Evolutionary conservation across 2,797 vertebrate genomes (phyloP).

Genomic region (Phoeniculus purpureus): DNA sequence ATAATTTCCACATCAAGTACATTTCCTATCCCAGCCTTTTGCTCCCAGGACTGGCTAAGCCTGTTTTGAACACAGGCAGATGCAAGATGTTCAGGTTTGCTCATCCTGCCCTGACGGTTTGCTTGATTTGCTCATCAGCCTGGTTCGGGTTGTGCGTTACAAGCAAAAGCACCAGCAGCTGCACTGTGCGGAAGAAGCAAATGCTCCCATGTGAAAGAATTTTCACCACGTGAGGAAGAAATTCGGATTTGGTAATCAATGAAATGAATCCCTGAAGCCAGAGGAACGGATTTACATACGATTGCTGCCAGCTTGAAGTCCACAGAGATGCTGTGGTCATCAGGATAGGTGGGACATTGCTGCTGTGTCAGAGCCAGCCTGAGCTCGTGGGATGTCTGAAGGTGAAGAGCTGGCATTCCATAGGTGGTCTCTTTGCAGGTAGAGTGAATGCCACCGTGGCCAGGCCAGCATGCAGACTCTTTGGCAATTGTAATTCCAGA

Average conservation of each 20-base stretch:
- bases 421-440: background rate
- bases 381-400: background rate
- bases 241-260: slow-evolving; percentile 21
- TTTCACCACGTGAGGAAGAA: slow-evolving; percentile 11
- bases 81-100: slow-evolving; percentile 58
- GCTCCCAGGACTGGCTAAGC: slow-evolving; percentile 37
- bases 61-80: slow-evolving; percentile 29
- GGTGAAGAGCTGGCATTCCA: background rate
- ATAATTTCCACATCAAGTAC: slow-evolving; percentile 51
- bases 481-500: background rate
- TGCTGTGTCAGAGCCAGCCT: background rate
- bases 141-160: background rate
- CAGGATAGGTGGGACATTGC: background rate
- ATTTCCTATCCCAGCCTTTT: slow-evolving; percentile 40
- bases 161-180: background rate
- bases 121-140: slow-evolving; percentile 44
- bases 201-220: slow-evolving; percentile 32
- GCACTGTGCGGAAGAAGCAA: background rate
- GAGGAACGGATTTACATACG: slow-evolving; percentile 17
- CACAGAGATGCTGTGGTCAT: background rate
- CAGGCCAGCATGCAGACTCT: background rate
- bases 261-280: slow-evolving; percentile 19
- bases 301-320: slow-evolving; percentile 4
- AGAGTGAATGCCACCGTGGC: background rate
- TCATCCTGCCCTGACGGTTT: slow-evolving; percentile 18